Percentiles rank a stretch among this genome's conserved stretches.
phyloP scores from a whole-genome alignment of 2,888 invertebrate species.

The Catocala fraxini region DNA sequence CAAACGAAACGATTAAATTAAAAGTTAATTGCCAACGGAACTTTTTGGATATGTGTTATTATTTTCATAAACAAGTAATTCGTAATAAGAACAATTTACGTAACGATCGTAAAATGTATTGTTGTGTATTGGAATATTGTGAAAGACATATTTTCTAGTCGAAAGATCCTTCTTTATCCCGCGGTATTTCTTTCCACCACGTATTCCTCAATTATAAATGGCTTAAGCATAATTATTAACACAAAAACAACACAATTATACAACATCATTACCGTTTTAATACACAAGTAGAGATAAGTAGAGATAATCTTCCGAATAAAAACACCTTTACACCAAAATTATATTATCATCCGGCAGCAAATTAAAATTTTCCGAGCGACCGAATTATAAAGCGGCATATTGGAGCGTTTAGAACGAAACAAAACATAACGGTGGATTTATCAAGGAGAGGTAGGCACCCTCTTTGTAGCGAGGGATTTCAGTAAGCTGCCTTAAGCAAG shows the following conservation, averaged over 20 bases:
- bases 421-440: conserved; percentile 37
- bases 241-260: not conserved
- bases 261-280: not conserved
- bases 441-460: conserved; percentile 40
- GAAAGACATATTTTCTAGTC: too few relatives aligned
- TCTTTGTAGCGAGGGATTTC: conserved; percentile 42
- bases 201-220: too few relatives aligned
- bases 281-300: conserved; percentile 3
- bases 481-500: conserved; percentile 61
- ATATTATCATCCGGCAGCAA: conserved; percentile 20
- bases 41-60: too few relatives aligned
- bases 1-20: too few relatives aligned
- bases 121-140: too few relatives aligned
- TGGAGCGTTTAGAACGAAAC: conserved; percentile 30
- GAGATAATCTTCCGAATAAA: conserved; percentile 19
- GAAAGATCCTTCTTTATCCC: too few relatives aligned
- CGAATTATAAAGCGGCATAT: conserved; percentile 37
- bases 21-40: too few relatives aligned
- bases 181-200: too few relatives aligned
- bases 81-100: too few relatives aligned
- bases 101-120: too few relatives aligned
- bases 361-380: conserved; percentile 45
- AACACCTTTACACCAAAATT: conserved; percentile 17
- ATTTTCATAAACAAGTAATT: too few relatives aligned
- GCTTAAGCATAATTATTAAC: not conserved